Evolutionary conservation across 2,113 vertebrate species (phyloP).

Genomic region (Pagrus major): DNA sequence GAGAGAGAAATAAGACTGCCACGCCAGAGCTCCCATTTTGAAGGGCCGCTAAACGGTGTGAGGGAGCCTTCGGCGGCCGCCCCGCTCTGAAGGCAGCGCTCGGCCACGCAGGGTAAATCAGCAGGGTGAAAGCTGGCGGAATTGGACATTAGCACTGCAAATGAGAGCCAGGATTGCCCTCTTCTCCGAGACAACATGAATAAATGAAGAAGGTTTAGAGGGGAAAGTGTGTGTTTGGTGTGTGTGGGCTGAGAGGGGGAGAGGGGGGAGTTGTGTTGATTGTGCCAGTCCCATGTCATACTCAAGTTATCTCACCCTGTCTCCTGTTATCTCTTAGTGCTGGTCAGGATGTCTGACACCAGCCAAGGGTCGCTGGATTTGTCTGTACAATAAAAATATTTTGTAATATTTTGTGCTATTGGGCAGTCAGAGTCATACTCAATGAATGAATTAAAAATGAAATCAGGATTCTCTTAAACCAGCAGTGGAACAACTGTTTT

Average conservation of each 20-base stretch:
- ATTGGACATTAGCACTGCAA: slow-evolving; percentile 99
- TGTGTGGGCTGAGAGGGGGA: background rate
- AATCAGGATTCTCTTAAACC: background rate
- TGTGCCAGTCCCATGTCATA: slow-evolving; percentile 20
- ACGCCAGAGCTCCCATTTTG: slow-evolving; percentile 93
- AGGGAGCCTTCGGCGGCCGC: slow-evolving; percentile 78
- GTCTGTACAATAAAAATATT: background rate
- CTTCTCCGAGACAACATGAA: slow-evolving; percentile 86
- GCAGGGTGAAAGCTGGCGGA: slow-evolving; percentile 94
- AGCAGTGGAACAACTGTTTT: background rate
- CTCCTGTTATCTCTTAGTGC: background rate
- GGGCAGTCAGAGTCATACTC: background rate
- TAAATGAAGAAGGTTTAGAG: slow-evolving; percentile 82
- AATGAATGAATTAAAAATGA: background rate
- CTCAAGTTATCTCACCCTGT: slow-evolving; percentile 25
- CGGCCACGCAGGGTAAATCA: slow-evolving; percentile 95
- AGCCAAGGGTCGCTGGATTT: background rate
- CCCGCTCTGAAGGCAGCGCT: slow-evolving; percentile 86
- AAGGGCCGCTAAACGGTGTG: slow-evolving; percentile 95
- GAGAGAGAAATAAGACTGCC: slow-evolving; percentile 99
- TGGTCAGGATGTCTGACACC: slow-evolving; percentile 17
- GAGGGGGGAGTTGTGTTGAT: slow-evolving; percentile 27
- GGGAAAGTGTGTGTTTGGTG: slow-evolving; percentile 35
- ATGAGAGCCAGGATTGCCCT: slow-evolving; percentile 96
- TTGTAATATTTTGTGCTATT: background rate